Evolutionary conservation across 2,797 vertebrate species (phyloP), one percentile per base, ranked within the genome.

Genomic region (Syngnathus acus): DNA sequence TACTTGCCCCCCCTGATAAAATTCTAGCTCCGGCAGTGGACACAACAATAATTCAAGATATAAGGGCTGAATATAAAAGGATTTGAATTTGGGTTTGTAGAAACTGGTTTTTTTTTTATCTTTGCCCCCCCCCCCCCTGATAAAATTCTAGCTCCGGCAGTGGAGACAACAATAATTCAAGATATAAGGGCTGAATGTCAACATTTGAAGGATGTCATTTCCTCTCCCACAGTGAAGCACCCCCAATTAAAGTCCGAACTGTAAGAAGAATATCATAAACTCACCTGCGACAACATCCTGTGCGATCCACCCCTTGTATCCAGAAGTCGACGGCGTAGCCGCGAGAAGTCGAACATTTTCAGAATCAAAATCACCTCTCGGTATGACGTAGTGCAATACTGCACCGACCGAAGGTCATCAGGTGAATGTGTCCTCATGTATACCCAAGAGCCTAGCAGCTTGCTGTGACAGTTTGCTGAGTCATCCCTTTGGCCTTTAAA

Each of bases 381-480:
- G 21, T 53, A 9, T 32, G 32, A 32, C 40, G 40, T 40, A 40
- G 40, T 40, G 40, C 40, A 42, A 42, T 9, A 42, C 40, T 42
- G 40, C 40, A 32, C 32, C 32, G 1, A 23, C 10, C 7, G 47
- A 50, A 32, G 32, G 32, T 32, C 32, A 19, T 50, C 19, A 10
- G 14, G 54, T 69, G 68, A 78, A 78, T 85, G 80, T 84, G 74
- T 78, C 78, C 68, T 73, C 68, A 83, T 80, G 88, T 86, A 89
- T 85, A 89, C 86, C 82, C 86, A 70, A 78, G 67, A 72, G 72
- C 64, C 73, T 87, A 71, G 83, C 84, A 88, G 69, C 72, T 78
- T 85, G 76, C 80, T 89, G 88, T 69, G 78, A 88, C 74, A 84
- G 89, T 86, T 85, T 76, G 72, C 67, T 4, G 32, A 43, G 50